These are phyloP conservation scores for Orius insidiosus DNA, from an alignment of 1,140 invertebrate genomes.

Conservation along the genomic window DNA sequence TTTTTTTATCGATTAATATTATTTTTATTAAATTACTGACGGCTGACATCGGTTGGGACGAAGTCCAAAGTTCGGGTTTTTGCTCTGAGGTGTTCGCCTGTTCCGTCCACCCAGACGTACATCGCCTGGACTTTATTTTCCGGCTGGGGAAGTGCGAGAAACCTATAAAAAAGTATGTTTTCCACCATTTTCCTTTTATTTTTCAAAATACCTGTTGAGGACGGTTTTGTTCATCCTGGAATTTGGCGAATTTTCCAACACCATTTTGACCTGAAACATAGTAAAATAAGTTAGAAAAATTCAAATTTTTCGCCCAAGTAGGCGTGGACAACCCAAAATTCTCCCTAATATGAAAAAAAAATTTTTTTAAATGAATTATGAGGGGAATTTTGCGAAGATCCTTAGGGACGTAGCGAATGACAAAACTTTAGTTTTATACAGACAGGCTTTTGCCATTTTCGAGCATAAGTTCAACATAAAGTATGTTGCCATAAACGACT, in stretches of 20 bases:
- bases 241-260: conserved; percentile 45
- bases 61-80: conserved; percentile 76
- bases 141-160: conserved; percentile 56
- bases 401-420: too few relatives aligned
- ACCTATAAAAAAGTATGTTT: conserved; percentile 34
- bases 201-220: conserved; percentile 25
- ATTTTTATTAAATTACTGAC: conserved; percentile 24
- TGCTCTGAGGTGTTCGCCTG: conserved; percentile 67
- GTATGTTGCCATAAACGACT: too few relatives aligned
- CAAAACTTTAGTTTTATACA: neutral
- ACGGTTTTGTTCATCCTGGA: conserved; percentile 58
- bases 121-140: conserved; percentile 62
- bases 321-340: too few relatives aligned
- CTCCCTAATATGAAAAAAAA: too few relatives aligned
- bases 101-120: conserved; percentile 96
- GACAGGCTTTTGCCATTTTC: too few relatives aligned
- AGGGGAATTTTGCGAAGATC: too few relatives aligned
- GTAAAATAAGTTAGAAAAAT: conserved; percentile 1
- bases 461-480: too few relatives aligned
- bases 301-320: too few relatives aligned
- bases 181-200: too few relatives aligned
- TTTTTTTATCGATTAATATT: neutral
- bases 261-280: conserved; percentile 12
- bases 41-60: conserved; percentile 51
- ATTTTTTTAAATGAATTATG: too few relatives aligned